Percentiles rank a stretch among this genome's conserved stretches.
These are phyloP conservation scores for Caenorhabditis japonica DNA, from an alignment of 2,888 invertebrate genomes.

Conservation along the genomic window DNA sequence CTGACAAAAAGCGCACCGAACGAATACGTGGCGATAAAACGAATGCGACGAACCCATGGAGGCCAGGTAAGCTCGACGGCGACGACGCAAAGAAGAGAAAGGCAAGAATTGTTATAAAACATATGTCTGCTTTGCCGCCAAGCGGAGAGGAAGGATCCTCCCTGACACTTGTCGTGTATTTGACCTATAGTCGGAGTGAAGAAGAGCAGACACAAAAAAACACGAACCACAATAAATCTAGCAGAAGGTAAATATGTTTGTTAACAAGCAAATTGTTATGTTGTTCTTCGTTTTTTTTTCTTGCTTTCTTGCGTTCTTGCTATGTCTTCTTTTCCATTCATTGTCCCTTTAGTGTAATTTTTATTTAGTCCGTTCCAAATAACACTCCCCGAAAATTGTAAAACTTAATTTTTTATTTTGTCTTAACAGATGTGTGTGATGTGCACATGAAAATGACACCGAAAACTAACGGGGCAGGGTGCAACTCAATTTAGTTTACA, in stretches of 20 bases:
- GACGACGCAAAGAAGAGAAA: constrained; percentile 5
- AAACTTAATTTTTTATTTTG: too few relatives aligned
- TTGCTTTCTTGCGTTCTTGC: background rate
- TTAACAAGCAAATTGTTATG: constrained; percentile 13
- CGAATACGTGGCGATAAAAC: constrained; percentile 21
- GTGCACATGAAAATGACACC: too few relatives aligned
- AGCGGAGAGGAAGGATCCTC: constrained; percentile 16
- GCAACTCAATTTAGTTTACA: constrained; percentile 6
- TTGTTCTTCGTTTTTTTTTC: background rate
- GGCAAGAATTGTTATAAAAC: constrained; percentile 49
- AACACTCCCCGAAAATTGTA: too few relatives aligned
- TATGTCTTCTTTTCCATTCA: too few relatives aligned
- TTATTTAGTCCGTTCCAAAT: too few relatives aligned
- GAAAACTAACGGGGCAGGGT: too few relatives aligned
- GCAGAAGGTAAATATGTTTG: constrained; percentile 7
- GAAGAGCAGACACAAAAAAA: background rate
- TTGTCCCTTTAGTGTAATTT: too few relatives aligned
- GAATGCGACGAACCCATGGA: constrained; percentile 38
- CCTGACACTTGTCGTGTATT: constrained; percentile 38
- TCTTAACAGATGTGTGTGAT: too few relatives aligned
- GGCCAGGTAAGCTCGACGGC: constrained; percentile 32
- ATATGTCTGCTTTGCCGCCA: constrained; percentile 47
- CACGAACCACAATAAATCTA: constrained; percentile 26
- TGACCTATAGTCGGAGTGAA: constrained; percentile 46
- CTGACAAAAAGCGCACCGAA: constrained; percentile 5